Base-by-base conservation (phyloP, 35 echinoderm and acorn worm species). In the Apostichopus japonicus region DNA sequence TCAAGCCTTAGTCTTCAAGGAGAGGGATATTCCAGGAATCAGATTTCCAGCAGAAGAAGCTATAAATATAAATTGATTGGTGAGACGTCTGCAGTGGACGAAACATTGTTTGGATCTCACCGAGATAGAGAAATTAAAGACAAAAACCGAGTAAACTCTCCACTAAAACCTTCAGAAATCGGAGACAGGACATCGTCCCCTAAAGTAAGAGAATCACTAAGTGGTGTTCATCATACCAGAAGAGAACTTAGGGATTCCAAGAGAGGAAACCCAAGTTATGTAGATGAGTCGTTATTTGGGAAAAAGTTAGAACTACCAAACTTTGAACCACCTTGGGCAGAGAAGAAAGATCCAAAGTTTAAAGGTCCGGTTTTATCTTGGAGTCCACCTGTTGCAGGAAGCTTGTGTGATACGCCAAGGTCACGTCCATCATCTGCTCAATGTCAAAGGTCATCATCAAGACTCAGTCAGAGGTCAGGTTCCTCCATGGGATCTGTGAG, bases 241-340 rank as follows among this genome's bases (percentile, higher is more conserved):
- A 92, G 83, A 77, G 83, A 79, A 44, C 90, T 94, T 27, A 19
- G 90, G 6, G 81, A 92, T 80, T 16, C 72, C 4, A 94, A 95
- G 79, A 80, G 70, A 65, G 63, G 57, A n/a, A 84, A 77, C 0
- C 87, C 79, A 6, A 93, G 92, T n/a, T 99, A 96, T 54, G 92
- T 99, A 1, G 97, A 99, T 88, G 95, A 99, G 55, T 72, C 91
- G 4, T 84, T 99, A n/a, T 99, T 99, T 91, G 97, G 97, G n/a
- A 84, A 91, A 11, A 87, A 77, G 13, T 92, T 99, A 71, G 72
- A 93, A 16, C 21, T 83, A 25, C 91, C 97, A 8, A 81, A 55
- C 71, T 99, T 99, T 96, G 93, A 93, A 19, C 84, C 97, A 16
- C 97, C 97, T 16, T 99, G 97, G 97, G 94, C 88, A 54, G 93